Evolutionary conservation across 2,888 invertebrate species (phyloP).

Genomic region (Pyrrhosoma nymphula): DNA sequence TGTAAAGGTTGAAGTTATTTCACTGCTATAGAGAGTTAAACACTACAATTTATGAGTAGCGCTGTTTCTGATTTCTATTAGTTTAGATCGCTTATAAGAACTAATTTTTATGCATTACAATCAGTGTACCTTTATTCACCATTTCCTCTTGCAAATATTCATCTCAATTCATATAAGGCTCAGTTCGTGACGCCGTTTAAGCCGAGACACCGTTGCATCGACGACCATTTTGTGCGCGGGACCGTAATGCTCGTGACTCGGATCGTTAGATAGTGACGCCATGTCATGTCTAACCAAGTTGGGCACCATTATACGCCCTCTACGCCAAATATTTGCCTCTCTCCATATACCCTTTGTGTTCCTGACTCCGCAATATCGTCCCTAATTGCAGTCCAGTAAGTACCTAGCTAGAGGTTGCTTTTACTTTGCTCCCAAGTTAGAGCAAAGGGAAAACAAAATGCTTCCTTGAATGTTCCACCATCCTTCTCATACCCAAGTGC

Average conservation of each 20-base stretch:
- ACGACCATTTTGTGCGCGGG: not conserved
- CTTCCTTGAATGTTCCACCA: too few relatives aligned
- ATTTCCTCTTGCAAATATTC: not conserved
- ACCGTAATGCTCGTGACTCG: not conserved
- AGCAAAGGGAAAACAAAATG: too few relatives aligned
- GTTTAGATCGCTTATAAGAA: too few relatives aligned
- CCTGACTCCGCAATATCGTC: not conserved
- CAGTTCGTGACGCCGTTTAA: not conserved
- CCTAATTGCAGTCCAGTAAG: not conserved
- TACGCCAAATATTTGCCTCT: not conserved
- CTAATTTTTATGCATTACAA: too few relatives aligned
- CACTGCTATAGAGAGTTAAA: too few relatives aligned
- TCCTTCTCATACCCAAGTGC: too few relatives aligned
- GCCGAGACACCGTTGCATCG: not conserved
- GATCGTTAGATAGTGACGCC: not conserved
- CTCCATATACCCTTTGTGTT: not conserved
- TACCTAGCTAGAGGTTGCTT: not conserved
- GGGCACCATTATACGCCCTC: not conserved
- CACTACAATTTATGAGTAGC: too few relatives aligned
- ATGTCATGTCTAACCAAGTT: not conserved
- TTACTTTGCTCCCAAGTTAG: too few relatives aligned
- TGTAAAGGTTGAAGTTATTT: too few relatives aligned
- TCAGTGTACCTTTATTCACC: too few relatives aligned
- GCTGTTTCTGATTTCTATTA: too few relatives aligned
- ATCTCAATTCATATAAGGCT: not conserved